Base-by-base conservation (phyloP, 2,888 invertebrate species). In the Bhutanitis thaidina region DNA sequence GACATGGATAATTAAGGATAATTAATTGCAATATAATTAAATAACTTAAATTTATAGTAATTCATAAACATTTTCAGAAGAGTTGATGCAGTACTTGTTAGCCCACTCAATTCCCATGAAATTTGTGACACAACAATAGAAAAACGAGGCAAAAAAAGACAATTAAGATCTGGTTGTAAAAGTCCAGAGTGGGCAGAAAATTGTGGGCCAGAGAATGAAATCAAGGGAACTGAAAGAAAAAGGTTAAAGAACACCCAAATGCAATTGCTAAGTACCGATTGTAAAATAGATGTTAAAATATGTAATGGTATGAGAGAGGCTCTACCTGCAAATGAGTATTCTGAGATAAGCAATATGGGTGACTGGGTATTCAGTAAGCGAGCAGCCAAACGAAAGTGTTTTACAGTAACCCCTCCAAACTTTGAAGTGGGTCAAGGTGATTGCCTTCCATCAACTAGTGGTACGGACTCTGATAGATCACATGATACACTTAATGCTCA, bases 171-270 rank as follows among this genome's bases (percentile, higher is more conserved):
- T 1, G 69, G 60, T 43, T 74, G 80, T 57, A 64, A 58, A n/a
- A 89, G 88, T 54, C 87, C 88, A 14, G 77, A 86, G 55, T 89
- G 88, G 88, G 86, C 82, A 7, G 80, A 82, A 47, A 83, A 81
- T 15, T 84, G 84, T 60, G 63, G 69, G 45, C 77, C 80, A 38
- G 63, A 61, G 45, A 69, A 77, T n/a, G 74, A 76, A 34, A 47
- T 49, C 14, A 58, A 60, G 51, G 41, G 50, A 27, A 53, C 59
- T 32, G 66, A 69, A 29, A 70, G 58, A 39, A 83, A 80, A 63
- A 69, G 61, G 54, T 48, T 52, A 48, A 78, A 74, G 59, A 61
- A 55, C 37, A 63, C 63, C 36, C 52, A 58, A 12, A 53, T 47
- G 30, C 49, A 54, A 40, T 54, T 49, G 16, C 10, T 46, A 40